A percentile compares a stretch with the other conserved stretches of the same genome.
These are phyloP conservation scores for Aspidapion aeneum DNA, from an alignment of 2,888 invertebrate genomes.

Conservation along the genomic window DNA sequence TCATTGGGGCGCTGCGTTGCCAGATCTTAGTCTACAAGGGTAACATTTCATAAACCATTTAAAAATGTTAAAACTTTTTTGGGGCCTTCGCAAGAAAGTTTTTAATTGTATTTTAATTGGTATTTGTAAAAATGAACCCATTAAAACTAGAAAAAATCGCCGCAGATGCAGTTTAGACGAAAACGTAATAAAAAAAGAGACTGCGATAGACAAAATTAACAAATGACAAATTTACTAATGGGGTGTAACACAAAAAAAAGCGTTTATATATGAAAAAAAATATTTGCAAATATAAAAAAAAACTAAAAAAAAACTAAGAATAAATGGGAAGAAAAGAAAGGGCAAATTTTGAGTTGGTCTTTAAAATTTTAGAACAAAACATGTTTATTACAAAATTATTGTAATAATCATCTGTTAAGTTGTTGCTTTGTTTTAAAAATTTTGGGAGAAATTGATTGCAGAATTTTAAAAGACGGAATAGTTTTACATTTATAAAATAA, in stretches of 20 bases:
- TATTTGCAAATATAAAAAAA: too few species aligned
- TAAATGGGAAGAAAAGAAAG: too few species aligned
- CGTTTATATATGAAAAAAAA: too few species aligned
- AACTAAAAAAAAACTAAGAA: too few species aligned
- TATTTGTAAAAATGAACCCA: neutral
- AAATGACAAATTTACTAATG: constrained; percentile 47
- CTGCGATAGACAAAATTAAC: constrained; percentile 51
- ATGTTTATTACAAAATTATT: neutral
- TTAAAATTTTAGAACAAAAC: neutral
- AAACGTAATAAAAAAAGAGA: constrained; percentile 47
- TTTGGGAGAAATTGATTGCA: neutral
- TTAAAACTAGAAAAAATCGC: neutral
- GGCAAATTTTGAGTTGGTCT: neutral
- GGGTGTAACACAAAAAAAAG: constrained; percentile 39
- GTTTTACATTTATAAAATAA: neutral
- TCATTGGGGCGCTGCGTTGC: too few species aligned
- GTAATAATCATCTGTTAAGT: neutral
- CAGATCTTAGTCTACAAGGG: too few species aligned
- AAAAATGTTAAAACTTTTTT: too few species aligned
- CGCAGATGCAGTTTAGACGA: constrained; percentile 31
- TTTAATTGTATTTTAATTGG: too few species aligned
- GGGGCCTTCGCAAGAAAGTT: neutral
- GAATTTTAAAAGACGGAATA: neutral
- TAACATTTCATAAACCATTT: too few species aligned
- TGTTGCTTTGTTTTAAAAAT: neutral